A percentile compares a stretch with the other conserved stretches of the same genome.
phyloP scores from a whole-genome alignment of 2,888 invertebrate species.

The Catocala nupta region DNA sequence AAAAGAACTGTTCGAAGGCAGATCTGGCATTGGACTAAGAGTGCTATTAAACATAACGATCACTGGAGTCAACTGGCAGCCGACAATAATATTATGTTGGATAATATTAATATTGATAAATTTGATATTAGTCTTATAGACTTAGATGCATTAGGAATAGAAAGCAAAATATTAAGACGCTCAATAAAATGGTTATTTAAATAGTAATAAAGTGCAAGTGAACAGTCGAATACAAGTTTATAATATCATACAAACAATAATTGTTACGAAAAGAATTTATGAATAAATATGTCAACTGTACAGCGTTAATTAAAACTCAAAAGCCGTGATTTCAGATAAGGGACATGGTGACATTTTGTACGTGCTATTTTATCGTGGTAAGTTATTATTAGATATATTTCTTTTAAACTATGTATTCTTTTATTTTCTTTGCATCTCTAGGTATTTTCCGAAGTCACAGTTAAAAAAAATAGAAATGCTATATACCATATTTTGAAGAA shows the following conservation, averaged over 20 bases:
- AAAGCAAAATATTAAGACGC: constrained; percentile 57
- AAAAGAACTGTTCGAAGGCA: constrained; percentile 54
- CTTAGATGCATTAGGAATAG: constrained; percentile 56
- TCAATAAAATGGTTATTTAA: constrained; percentile 58
- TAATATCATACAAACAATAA: background rate
- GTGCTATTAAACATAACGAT: constrained; percentile 50
- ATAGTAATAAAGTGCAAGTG: constrained; percentile 23
- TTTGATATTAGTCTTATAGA: constrained; percentile 57
- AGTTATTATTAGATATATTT: constrained; percentile 43
- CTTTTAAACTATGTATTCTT: constrained; percentile 6
- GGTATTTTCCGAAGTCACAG: no score
- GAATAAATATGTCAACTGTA: constrained; percentile 42
- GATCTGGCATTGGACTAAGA: constrained; percentile 58
- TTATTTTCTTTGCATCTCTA: no score
- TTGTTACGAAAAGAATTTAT: no score
- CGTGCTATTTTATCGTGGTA: constrained; percentile 59
- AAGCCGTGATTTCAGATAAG: constrained; percentile 62
- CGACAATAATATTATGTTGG: constrained; percentile 57
- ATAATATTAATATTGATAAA: constrained; percentile 60
- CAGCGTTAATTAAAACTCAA: constrained; percentile 63
- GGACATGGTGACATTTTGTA: constrained; percentile 62
- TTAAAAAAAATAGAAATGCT: no score
- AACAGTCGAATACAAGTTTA: background rate
- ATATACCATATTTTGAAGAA: no score
- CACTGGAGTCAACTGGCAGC: constrained; percentile 48